A percentile compares a stretch with the other conserved stretches of the same genome.
These are phyloP conservation scores for Isurus oxyrinchus DNA, from an alignment of 2,113 vertebrate genomes.

Conservation along the genomic window DNA sequence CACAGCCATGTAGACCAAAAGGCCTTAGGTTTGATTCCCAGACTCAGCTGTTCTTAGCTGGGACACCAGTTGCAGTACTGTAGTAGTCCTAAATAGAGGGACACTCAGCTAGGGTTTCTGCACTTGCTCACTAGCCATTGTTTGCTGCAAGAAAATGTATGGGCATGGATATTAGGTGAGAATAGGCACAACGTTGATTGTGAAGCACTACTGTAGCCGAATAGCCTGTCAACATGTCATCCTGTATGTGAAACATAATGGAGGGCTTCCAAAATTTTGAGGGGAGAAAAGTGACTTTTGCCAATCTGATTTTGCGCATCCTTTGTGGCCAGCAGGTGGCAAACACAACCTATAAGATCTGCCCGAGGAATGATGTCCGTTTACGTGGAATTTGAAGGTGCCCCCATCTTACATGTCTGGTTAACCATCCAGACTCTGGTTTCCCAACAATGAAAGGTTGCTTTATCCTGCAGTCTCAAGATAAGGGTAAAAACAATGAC, in stretches of 20 bases:
- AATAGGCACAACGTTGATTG: not conserved
- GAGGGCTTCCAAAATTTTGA: constrained; percentile 12
- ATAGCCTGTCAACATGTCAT: not conserved
- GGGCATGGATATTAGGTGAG: not conserved
- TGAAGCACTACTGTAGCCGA: not conserved
- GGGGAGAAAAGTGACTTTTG: not conserved
- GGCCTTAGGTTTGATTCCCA: not conserved
- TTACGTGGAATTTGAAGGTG: not conserved
- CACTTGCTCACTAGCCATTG: not conserved
- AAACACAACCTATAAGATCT: not conserved
- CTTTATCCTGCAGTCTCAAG: not conserved
- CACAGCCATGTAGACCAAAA: not conserved
- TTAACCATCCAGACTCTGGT: not conserved
- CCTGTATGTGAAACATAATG: not conserved
- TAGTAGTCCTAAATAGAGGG: not conserved
- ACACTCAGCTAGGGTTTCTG: not conserved
- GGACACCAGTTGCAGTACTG: not conserved
- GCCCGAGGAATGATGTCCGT: not conserved
- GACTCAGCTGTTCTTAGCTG: not conserved
- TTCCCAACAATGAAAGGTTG: not conserved
- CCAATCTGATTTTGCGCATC: not conserved
- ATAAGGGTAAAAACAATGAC: not conserved
- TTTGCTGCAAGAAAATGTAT: not conserved
- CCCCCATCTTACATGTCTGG: not conserved
- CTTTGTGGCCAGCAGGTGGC: constrained; percentile 6